phyloP scores from a whole-genome alignment of 2,113 vertebrate species.

The Macrotis lagotis region DNA sequence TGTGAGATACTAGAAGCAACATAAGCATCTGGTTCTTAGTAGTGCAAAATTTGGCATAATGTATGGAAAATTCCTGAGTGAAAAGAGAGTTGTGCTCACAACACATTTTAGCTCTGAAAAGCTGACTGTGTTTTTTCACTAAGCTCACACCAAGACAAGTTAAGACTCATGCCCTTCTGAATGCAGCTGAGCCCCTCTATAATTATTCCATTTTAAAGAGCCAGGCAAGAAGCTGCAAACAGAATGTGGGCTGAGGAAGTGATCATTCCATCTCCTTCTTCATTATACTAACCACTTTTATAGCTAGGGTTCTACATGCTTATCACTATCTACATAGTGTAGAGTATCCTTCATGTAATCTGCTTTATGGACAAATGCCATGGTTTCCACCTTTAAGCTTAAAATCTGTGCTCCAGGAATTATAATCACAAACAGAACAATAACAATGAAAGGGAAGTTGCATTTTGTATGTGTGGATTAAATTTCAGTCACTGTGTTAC shows the following conservation, averaged over 20 bases:
- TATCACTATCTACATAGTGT: background rate
- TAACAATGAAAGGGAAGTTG: background rate
- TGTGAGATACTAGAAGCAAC: slow-evolving; percentile 30
- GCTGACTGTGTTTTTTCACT: slow-evolving; percentile 56
- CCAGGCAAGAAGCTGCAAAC: slow-evolving; percentile 40
- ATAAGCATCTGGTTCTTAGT: slow-evolving; percentile 49
- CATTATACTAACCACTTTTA: background rate
- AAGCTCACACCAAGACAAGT: slow-evolving; percentile 65
- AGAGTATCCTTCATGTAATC: background rate
- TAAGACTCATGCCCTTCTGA: slow-evolving; percentile 48
- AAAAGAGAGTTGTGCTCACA: slow-evolving; percentile 60
- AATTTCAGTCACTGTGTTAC: background rate
- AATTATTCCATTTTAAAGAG: slow-evolving; percentile 34
- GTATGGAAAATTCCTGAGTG: slow-evolving; percentile 28
- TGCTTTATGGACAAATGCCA: background rate
- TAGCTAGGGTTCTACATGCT: background rate
- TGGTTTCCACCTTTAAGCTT: background rate
- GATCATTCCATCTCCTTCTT: slow-evolving; percentile 29
- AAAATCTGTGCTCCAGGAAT: background rate
- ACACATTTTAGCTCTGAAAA: slow-evolving; percentile 53
- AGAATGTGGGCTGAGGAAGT: slow-evolving; percentile 50
- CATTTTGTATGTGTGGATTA: background rate
- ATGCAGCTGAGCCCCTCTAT: slow-evolving; percentile 44
- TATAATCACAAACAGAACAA: background rate
- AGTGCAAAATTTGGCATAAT: slow-evolving; percentile 37